Percentiles rank a stretch among this genome's conserved stretches.
Conservation (phyloP, 30 jellyfish, hydroid and myxozoan genomes). For the Nemopilema nomurai region DNA sequence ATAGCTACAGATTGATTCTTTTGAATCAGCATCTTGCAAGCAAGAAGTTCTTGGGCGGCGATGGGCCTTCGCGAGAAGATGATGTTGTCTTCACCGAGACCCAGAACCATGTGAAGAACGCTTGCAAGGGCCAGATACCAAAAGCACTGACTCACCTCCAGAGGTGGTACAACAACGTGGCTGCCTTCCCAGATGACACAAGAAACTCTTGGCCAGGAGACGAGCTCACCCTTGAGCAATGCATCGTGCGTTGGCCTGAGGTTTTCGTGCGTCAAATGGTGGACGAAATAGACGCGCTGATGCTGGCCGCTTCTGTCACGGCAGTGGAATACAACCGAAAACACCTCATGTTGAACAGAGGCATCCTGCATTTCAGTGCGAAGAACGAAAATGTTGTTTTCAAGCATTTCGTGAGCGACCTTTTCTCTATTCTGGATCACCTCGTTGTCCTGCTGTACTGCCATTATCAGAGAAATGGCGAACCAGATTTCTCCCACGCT, state of each 20-base stretch:
- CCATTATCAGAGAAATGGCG: slow-evolving; percentile 63
- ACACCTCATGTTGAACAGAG: slow-evolving; percentile 52
- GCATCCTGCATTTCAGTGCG: slow-evolving; percentile 66
- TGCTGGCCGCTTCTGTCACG: slow-evolving; percentile 57
- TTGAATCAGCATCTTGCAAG: slow-evolving; percentile 31
- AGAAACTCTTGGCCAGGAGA: slow-evolving; percentile 57
- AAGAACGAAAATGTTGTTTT: slow-evolving; percentile 57
- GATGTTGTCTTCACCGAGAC: slow-evolving; percentile 54
- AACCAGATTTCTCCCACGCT: slow-evolving; percentile 62
- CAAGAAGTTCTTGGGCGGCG: slow-evolving; percentile 48
- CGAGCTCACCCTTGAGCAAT: slow-evolving; percentile 29
- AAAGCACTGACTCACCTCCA: slow-evolving; percentile 48
- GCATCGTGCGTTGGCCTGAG: slow-evolving; percentile 68
- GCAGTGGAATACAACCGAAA: slow-evolving; percentile 59
- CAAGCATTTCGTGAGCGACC: slow-evolving; percentile 54
- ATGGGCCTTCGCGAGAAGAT: slow-evolving; percentile 57
- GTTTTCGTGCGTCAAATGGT: slow-evolving; percentile 54
- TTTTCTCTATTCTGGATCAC: slow-evolving; percentile 51
- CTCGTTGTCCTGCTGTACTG: slow-evolving; percentile 54
- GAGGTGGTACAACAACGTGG: slow-evolving; percentile 32
- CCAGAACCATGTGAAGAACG: slow-evolving; percentile 22
- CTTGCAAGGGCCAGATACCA: slow-evolving; percentile 42
- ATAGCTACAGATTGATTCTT: slow-evolving; percentile 60
- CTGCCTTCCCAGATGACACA: slow-evolving; percentile 46
- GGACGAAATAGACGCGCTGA: slow-evolving; percentile 57